Base-by-base conservation (phyloP, 2,888 invertebrate species). In the Isotomurus palustris region DNA sequence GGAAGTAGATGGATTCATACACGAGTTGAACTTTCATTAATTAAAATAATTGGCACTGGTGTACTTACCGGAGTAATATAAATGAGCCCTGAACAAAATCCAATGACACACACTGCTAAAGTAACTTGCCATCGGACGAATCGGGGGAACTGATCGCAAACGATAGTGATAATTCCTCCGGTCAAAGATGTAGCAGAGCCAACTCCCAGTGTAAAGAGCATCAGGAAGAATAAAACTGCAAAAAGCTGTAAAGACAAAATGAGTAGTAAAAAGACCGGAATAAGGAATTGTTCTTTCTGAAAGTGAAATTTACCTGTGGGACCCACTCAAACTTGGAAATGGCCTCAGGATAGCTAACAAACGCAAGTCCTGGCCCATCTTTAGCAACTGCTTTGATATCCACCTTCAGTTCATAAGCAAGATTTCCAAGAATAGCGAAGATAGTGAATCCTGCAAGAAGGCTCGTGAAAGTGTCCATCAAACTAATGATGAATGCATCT, bases 391-490 rank as follows among this genome's bases (percentile, higher is more conserved):
- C 85, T 0, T 80, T 76, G 25, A 82, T 76, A 47, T 78, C 77
- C 10, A 75, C 73, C 1, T 80, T 78, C 54, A 78, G 78, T 72
- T 85, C 83, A 22, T 53, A 21, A 0, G 90, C 88, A 71, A 91
- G 75, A 74, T 88, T 88, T 0, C 91, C 91, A 40, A 91, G 77
- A 45, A 68, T 66, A 2, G 69, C 87, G 48, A 69, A 69, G 62
- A 90, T 89, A 2, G 89, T 88, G 58, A 86, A 81, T 2, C 90
- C 90, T 0, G 90, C 88, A 29, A 91, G 77, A 32, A 91, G 74
- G 62, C 89, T 89, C 0, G 91, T 90, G 68, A 87, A 84, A 0
- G 90, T 90, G 72, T 91, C 91, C 73, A 89, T 73, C 0, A 86
- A 82, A 1, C 88, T 87, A 2, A 90, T 88, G 54, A 89, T 86